Evolutionary conservation across 2,797 vertebrate species (phyloP).

Genomic region (Potorous gilbertii): DNA sequence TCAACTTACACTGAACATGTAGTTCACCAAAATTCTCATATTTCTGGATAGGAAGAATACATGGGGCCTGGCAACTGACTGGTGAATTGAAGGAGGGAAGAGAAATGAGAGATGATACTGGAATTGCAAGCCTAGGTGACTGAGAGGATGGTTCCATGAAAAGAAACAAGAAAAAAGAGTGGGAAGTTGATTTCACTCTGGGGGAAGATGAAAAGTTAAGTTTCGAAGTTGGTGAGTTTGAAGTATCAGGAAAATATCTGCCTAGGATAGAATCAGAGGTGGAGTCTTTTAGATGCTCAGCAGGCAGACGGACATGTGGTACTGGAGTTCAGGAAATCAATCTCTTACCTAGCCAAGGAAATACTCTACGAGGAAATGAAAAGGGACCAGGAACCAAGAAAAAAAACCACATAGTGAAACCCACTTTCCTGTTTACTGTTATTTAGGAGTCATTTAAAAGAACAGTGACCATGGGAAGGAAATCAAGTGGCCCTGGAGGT

Average conservation of each 20-base stretch:
- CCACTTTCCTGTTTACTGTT: not conserved
- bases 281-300: not conserved
- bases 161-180: not conserved
- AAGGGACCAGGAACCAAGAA: not conserved
- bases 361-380: not conserved
- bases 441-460: not conserved
- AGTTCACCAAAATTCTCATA: not conserved
- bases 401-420: not conserved
- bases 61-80: not conserved
- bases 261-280: not conserved
- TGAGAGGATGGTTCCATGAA: not conserved
- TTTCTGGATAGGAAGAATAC: not conserved
- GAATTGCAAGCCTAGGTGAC: not conserved
- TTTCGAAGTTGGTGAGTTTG: not conserved
- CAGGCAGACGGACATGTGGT: not conserved
- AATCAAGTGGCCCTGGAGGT: not conserved
- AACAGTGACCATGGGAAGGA: not conserved
- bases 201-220: not conserved
- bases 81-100: not conserved
- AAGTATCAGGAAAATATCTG: not conserved
- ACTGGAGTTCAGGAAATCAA: not conserved
- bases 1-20: not conserved
- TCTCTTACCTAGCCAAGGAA: not conserved
- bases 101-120: not conserved
- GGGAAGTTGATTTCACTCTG: not conserved